Evolutionary conservation across 2,797 vertebrate genomes (phyloP).

Genomic region (Sebastes vulpes): DNA sequence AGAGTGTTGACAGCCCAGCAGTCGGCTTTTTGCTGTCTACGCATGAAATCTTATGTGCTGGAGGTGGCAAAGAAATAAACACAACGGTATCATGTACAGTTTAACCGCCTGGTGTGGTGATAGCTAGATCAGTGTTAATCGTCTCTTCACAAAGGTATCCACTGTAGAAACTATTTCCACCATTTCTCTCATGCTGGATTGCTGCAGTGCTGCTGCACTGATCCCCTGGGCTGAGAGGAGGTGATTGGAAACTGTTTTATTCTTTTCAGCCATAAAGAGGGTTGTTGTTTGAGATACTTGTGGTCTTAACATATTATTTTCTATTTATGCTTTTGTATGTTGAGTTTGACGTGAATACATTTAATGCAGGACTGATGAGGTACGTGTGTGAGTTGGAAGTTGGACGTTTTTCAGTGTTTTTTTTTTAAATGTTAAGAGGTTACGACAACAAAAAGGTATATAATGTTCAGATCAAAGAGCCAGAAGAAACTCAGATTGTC

Average conservation of each 20-base stretch:
- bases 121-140: conserved; percentile 6
- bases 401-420: not conserved
- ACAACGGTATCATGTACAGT: conserved; percentile 32
- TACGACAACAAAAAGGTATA: not conserved
- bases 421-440: not conserved
- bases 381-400: not conserved
- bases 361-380: conserved; percentile 10
- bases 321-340: not conserved
- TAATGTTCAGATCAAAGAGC: conserved; percentile 4
- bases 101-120: conserved; percentile 29
- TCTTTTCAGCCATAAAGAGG: not conserved
- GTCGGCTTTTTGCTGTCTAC: conserved; percentile 38
- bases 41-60: conserved; percentile 44
- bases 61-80: conserved; percentile 43
- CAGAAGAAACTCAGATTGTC: conserved; percentile 38
- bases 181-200: conserved; percentile 19
- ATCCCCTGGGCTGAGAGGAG: conserved; percentile 16
- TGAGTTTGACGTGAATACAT: conserved; percentile 9
- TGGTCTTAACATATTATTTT: not conserved
- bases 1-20: conserved; percentile 60
- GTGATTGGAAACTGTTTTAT: conserved; percentile 4
- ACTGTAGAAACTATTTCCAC: conserved; percentile 13
- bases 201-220: conserved; percentile 28
- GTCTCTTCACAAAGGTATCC: conserved; percentile 12
- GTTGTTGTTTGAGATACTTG: not conserved